Evolutionary conservation across 2,113 vertebrate genomes (phyloP).

Genomic region (Calidris pygmaea): DNA sequence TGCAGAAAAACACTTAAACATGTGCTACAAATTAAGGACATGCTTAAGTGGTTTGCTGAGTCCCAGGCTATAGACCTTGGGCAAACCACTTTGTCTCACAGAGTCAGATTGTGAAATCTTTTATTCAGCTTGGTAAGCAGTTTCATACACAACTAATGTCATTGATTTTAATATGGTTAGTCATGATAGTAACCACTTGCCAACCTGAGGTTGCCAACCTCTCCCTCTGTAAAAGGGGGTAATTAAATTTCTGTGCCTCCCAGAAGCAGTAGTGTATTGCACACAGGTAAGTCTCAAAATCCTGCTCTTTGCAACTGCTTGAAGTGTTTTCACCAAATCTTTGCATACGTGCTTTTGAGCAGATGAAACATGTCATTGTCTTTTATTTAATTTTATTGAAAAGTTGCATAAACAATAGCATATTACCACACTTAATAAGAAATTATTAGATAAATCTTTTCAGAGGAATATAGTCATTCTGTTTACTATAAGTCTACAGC

Average conservation of each 20-base stretch:
- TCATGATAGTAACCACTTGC: neutral
- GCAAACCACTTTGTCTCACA: slow-evolving; percentile 4
- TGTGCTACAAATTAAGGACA: slow-evolving; percentile 33
- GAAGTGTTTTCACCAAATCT: neutral
- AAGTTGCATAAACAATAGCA: neutral
- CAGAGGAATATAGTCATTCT: neutral
- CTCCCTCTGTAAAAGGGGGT: neutral
- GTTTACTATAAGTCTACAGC: neutral
- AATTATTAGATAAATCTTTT: neutral
- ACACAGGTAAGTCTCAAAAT: neutral
- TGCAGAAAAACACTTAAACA: slow-evolving; percentile 20
- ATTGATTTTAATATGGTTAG: neutral
- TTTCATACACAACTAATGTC: neutral
- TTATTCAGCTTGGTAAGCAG: neutral
- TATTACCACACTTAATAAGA: neutral
- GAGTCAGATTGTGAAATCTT: slow-evolving; percentile 15
- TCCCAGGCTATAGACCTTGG: neutral
- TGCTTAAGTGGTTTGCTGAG: slow-evolving; percentile 21
- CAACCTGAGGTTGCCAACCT: neutral
- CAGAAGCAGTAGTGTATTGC: neutral
- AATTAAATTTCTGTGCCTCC: neutral
- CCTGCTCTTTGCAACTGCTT: neutral
- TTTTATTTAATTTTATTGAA: neutral
- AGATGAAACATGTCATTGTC: neutral
- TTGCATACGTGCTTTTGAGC: neutral